Conservation (phyloP, 2,113 vertebrate genomes). For the Notarius lentiginosus region DNA sequence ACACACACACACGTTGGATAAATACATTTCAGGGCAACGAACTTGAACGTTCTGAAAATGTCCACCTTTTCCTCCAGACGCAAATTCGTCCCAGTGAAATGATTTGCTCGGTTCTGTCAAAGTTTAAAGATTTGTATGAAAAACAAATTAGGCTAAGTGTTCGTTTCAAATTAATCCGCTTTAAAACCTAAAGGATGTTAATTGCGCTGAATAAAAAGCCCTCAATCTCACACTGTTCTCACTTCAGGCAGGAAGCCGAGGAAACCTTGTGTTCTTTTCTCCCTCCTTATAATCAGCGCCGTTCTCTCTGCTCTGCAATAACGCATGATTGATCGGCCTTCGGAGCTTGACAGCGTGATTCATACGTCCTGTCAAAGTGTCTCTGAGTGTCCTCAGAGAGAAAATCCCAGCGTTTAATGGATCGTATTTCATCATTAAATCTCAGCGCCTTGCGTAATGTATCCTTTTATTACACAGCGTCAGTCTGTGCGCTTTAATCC, state of each 20-base stretch:
- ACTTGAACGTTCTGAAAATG: too few species aligned
- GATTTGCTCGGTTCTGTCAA: background rate
- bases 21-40: too few species aligned
- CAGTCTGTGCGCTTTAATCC: background rate
- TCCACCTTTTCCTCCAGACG: too few species aligned
- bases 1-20: too few species aligned
- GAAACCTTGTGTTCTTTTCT: background rate
- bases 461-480: background rate
- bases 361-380: background rate
- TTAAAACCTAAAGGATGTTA: background rate
- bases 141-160: background rate
- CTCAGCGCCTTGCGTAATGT: background rate
- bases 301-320: background rate
- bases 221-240: background rate
- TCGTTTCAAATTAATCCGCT: background rate
- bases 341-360: background rate
- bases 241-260: background rate
- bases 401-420: background rate
- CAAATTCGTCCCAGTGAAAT: background rate
- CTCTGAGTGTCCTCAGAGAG: background rate
- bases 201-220: background rate
- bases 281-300: background rate
- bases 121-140: background rate
- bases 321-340: background rate
- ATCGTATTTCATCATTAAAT: slow-evolving; percentile 16